Conservation (phyloP, 92 coral and sea anemone species). For the Phenganax marumi region DNA sequence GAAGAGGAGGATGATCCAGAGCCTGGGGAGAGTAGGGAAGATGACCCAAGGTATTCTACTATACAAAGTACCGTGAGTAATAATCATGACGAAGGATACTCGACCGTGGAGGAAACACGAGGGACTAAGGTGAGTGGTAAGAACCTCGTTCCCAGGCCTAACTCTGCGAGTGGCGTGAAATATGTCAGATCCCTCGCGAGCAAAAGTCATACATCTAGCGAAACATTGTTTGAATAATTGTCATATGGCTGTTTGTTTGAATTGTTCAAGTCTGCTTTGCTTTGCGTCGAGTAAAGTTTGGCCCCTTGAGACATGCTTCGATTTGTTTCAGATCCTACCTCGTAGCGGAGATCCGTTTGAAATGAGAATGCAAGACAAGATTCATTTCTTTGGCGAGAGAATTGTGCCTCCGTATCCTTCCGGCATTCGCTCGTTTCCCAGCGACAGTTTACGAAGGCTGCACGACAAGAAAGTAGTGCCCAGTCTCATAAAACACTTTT, state of each 20-base stretch:
- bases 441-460: constrained; percentile 63
- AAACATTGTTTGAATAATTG: neutral
- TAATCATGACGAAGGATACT: constrained; percentile 73
- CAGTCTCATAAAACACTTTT: constrained; percentile 61
- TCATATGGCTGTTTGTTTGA: neutral
- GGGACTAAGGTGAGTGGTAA: constrained; percentile 17
- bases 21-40: neutral
- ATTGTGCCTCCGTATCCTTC: constrained; percentile 32
- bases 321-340: neutral
- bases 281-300: no score
- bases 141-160: constrained; percentile 6
- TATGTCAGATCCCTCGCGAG: constrained; percentile 56
- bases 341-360: constrained; percentile 66
- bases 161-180: constrained; percentile 65
- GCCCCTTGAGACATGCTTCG: no score
- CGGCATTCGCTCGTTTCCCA: constrained; percentile 21
- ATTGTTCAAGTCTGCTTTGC: neutral
- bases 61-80: constrained; percentile 59
- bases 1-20: neutral
- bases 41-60: constrained; percentile 29
- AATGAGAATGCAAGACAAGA: constrained; percentile 66
- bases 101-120: constrained; percentile 56
- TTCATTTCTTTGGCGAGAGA: constrained; percentile 67
- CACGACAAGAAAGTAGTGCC: constrained; percentile 62
- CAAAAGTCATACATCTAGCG: constrained; percentile 24